Conservation (phyloP, 2,113 vertebrate genomes). For the Mungos mungo region DNA sequence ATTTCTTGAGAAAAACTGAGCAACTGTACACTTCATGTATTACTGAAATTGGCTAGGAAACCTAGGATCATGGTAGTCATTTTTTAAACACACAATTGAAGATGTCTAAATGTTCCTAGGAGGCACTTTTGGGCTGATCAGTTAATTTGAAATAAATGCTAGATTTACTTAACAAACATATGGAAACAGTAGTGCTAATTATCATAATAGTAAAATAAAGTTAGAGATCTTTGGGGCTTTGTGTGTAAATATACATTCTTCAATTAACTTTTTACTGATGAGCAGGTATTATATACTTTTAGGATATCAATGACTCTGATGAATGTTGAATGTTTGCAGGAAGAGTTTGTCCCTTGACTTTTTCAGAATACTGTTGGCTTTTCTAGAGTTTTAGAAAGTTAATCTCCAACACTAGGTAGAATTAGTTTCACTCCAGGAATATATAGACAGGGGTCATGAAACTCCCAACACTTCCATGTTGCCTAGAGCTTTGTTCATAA, state of each 20-base stretch:
- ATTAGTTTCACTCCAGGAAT: constrained; percentile 28
- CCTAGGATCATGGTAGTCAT: background rate
- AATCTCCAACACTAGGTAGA: background rate
- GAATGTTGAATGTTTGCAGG: constrained; percentile 21
- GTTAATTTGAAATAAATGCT: constrained; percentile 52
- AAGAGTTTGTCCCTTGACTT: background rate
- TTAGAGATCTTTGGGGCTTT: background rate
- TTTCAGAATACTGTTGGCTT: constrained; percentile 55
- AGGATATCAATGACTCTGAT: background rate
- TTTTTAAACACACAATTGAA: constrained; percentile 1
- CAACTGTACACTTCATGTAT: background rate
- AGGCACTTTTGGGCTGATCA: background rate
- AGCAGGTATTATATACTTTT: background rate
- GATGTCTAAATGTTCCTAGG: background rate
- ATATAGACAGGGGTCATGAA: background rate
- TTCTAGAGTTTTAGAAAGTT: constrained; percentile 50
- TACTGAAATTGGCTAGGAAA: constrained; percentile 36
- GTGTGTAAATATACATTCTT: background rate
- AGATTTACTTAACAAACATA: constrained; percentile 39
- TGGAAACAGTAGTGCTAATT: constrained; percentile 5
- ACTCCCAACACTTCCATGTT: background rate
- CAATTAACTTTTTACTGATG: constrained; percentile 1
- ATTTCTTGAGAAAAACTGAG: background rate
- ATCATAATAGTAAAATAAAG: background rate
- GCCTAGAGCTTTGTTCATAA: constrained; percentile 16